Evolutionary conservation across 23 tunicate species (phyloP).

Genomic region (Clavelina lepadiformis): DNA sequence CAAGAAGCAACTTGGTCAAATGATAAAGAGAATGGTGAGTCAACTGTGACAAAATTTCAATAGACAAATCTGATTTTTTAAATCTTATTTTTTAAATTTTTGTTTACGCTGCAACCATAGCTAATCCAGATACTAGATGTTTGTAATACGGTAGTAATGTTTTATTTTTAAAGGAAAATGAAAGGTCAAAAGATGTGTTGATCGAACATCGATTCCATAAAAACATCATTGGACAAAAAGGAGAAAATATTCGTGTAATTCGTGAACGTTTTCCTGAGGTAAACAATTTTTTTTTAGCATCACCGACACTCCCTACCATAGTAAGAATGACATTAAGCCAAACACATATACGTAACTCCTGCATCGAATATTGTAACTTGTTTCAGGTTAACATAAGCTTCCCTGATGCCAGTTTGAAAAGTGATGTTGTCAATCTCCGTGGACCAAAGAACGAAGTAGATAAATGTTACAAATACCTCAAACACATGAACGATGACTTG

Average conservation of each 20-base stretch:
- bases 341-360: too few relatives aligned
- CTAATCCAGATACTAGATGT: too few relatives aligned
- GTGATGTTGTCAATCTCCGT: slow-evolving; percentile 79
- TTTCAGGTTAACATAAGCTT: slow-evolving; percentile 78
- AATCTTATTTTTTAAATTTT: too few relatives aligned
- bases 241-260: slow-evolving; percentile 78
- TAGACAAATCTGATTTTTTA: too few relatives aligned
- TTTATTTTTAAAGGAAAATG: slow-evolving; percentile 65
- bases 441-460: slow-evolving; percentile 95
- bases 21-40: slow-evolving; percentile 76
- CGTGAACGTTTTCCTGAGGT: slow-evolving; percentile 77
- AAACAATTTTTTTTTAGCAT: too few relatives aligned
- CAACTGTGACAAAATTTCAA: too few relatives aligned
- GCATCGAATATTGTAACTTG: too few relatives aligned
- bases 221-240: slow-evolving; percentile 89
- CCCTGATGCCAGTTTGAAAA: slow-evolving; percentile 79
- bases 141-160: too few relatives aligned
- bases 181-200: slow-evolving; percentile 63
- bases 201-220: slow-evolving; percentile 88
- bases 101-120: too few relatives aligned
- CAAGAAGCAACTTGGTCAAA: slow-evolving; percentile 41
- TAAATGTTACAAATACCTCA: slow-evolving; percentile 67
- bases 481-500: slow-evolving; percentile 82
- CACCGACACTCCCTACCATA: too few relatives aligned
- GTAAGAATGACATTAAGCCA: too few relatives aligned